Conservation (phyloP, 2,888 invertebrate genomes). For the Drosophila demipolita region DNA sequence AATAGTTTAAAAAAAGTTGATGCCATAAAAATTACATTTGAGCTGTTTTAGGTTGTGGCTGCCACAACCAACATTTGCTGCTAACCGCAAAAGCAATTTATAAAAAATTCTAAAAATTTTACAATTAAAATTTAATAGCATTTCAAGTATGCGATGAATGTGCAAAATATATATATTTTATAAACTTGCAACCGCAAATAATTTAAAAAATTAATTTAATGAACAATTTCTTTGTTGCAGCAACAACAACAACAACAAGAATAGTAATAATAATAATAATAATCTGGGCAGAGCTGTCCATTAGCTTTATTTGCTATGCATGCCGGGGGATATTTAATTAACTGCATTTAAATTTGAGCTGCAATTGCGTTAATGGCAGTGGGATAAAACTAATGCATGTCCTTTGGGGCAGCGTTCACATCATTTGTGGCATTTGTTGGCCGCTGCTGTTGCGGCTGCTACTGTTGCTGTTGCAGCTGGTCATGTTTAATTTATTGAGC, state of each 20-base stretch:
- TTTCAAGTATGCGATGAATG: neutral
- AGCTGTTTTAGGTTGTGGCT: neutral
- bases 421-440: slow-evolving; percentile 40
- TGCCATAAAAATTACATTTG: neutral
- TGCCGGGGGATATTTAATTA: slow-evolving; percentile 58
- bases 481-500: slow-evolving; percentile 47
- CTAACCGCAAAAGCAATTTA: slow-evolving; percentile 48
- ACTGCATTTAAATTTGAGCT: slow-evolving; percentile 50
- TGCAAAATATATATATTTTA: slow-evolving; percentile 19
- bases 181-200: slow-evolving; percentile 35
- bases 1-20: neutral
- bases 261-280: neutral
- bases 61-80: slow-evolving; percentile 9
- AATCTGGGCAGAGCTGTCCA: slow-evolving; percentile 13
- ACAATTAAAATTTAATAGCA: slow-evolving; percentile 31
- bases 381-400: slow-evolving; percentile 23
- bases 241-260: neutral
- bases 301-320: slow-evolving; percentile 34
- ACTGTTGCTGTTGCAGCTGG: slow-evolving; percentile 16
- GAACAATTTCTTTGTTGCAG: neutral
- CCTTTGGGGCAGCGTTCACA: slow-evolving; percentile 19
- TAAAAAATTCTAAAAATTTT: slow-evolving; percentile 7
- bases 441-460: slow-evolving; percentile 3
- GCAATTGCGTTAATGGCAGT: slow-evolving; percentile 54
- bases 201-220: slow-evolving; percentile 23